These are phyloP conservation scores for Apodemia mormo DNA, from an alignment of 2,888 invertebrate species.

Conservation along the genomic window DNA sequence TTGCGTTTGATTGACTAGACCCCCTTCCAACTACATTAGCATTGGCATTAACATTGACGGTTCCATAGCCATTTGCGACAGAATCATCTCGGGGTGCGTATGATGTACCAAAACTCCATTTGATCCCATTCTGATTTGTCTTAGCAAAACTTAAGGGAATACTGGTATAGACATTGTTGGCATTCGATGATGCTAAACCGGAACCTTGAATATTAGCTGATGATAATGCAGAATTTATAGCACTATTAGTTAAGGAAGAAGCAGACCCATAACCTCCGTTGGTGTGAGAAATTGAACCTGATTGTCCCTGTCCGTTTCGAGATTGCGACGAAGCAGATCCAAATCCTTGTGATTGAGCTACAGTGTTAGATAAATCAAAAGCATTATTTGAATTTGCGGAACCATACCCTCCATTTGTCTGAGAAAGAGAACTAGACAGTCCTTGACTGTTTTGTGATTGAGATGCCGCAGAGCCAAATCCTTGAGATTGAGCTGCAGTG, in stretches of 20 bases:
- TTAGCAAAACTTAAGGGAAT: slow-evolving; percentile 7
- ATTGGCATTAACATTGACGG: slow-evolving; percentile 30
- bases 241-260: slow-evolving; percentile 42
- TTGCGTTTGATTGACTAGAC: not conserved
- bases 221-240: slow-evolving; percentile 32
- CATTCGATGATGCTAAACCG: slow-evolving; percentile 46
- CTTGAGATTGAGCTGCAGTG: slow-evolving; percentile 53
- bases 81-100: slow-evolving; percentile 33
- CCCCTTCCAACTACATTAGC: slow-evolving; percentile 35
- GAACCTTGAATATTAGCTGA: slow-evolving; percentile 40
- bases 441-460: slow-evolving; percentile 48
- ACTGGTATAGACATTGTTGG: slow-evolving; percentile 39
- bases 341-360: slow-evolving; percentile 53
- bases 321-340: slow-evolving; percentile 48
- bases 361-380: slow-evolving; percentile 45
- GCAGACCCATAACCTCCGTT: slow-evolving; percentile 41
- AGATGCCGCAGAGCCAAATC: slow-evolving; percentile 52
- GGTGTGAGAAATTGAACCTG: not conserved
- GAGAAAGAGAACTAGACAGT: slow-evolving; percentile 44
- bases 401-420: slow-evolving; percentile 48
- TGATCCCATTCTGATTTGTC: slow-evolving; percentile 6
- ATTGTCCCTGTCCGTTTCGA: not conserved
- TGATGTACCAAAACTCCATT: slow-evolving; percentile 14
- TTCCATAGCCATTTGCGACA: slow-evolving; percentile 4
- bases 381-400: slow-evolving; percentile 47